Evolutionary conservation across 2,888 invertebrate species (phyloP), one percentile per base, ranked within the genome.

Genomic region (Penaeus monodon): DNA sequence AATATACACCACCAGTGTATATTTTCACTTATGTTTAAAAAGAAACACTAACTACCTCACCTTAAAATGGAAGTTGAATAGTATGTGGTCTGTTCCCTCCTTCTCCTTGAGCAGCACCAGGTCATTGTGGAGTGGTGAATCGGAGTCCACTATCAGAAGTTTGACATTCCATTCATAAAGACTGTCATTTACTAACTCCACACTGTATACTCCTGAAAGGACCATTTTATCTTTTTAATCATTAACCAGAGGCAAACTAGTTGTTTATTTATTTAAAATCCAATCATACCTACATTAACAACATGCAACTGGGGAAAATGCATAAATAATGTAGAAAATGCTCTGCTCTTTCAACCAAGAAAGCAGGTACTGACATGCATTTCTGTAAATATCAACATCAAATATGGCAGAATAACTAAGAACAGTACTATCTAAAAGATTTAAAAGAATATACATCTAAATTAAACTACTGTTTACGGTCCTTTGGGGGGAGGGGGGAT

Each of bases 81-180:
- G 94, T 92, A 99, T 98, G 92, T 97, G 96, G 93, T 98, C 98
- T 93, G 97, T 97, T 92, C 98, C 98, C 93, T 98, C 98, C 92
- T 97, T 97, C 92, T 98, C 97, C 93, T 98, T 98, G 91, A 99
- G 95, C 92, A 97, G 94, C 91, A 96, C 94, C 92, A 99, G 94
- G 93, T 99, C 99, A 92, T 96, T 96, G 93, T 98, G 97, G 85
- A 99, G 94, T 12, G 97, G 97, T 92, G 99, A 99, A 93, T 99
- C 99, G 0, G 98, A 97, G 93, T 99, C 99, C 80, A 99, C 99
- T 88, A 97, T 97, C 93, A 97, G 96, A 92, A 99, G 94, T 92
- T 97, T 95, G 91, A 99, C 97, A 93, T 99, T 98, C 99, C 99
- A 99, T 93, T 99, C 99, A 93, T 99, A 99, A 91, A 99, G 95